Percentiles rank a stretch among this genome's conserved stretches.
Evolutionary conservation across 2,113 vertebrate genomes (phyloP).

Genomic region (Scomber colias): DNA sequence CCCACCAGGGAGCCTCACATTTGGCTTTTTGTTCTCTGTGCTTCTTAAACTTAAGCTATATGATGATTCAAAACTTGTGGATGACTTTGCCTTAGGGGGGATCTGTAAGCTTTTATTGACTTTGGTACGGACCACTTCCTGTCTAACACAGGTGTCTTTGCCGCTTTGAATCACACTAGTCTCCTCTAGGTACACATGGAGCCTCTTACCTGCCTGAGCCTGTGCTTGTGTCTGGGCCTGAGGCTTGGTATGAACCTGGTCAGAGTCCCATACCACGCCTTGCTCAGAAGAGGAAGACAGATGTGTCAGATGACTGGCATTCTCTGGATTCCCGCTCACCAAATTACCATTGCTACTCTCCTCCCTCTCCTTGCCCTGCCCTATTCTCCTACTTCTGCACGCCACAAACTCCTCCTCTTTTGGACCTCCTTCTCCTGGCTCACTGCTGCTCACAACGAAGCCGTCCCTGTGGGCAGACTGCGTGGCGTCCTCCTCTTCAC

Average conservation of each 20-base stretch:
- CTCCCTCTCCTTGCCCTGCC: conserved; percentile 59
- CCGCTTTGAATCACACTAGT: conserved; percentile 68
- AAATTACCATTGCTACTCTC: conserved; percentile 48
- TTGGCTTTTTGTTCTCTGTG: conserved; percentile 35
- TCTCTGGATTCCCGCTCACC: conserved; percentile 65
- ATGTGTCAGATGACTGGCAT: conserved; percentile 77
- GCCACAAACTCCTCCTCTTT: conserved; percentile 71
- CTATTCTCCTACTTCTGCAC: conserved; percentile 49
- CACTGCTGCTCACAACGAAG: conserved; percentile 50
- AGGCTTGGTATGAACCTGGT: conserved; percentile 45
- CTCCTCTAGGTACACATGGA: conserved; percentile 81
- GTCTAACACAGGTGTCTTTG: conserved; percentile 1
- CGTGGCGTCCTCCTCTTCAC: conserved; percentile 72
- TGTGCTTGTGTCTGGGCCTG: conserved; percentile 25
- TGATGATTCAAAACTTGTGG: conserved; percentile 19
- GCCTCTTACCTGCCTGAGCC: conserved; percentile 56
- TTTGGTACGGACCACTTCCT: conserved; percentile 61
- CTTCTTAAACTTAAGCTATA: conserved; percentile 9
- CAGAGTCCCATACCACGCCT: conserved; percentile 60
- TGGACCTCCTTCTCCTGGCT: conserved; percentile 55
- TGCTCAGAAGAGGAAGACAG: conserved; percentile 43
- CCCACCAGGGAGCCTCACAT: conserved; percentile 24
- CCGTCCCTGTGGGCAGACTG: conserved; percentile 77
- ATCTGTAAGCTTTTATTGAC: conserved; percentile 65
- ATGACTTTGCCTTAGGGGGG: conserved; percentile 43